Evolutionary conservation across 2,888 invertebrate species (phyloP).

Genomic region (Patella depressa): DNA sequence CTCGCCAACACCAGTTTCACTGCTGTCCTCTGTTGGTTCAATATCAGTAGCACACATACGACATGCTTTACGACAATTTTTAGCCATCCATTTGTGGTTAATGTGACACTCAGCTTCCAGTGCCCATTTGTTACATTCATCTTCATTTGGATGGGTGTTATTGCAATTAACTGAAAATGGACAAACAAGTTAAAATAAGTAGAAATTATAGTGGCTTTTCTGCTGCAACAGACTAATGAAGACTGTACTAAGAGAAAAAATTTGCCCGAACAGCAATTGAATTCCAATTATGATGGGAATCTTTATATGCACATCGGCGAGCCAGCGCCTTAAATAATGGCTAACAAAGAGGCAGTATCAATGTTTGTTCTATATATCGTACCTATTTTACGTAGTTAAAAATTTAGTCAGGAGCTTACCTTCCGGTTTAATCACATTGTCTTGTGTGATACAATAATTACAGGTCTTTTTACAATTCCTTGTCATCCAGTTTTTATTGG

Average conservation of each 20-base stretch:
- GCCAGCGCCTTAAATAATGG: no score
- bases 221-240: no score
- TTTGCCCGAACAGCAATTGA: no score
- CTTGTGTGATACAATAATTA: slow-evolving; percentile 40
- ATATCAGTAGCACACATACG: slow-evolving; percentile 33
- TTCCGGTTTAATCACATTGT: slow-evolving; percentile 16
- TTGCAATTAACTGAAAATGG: slow-evolving; percentile 27
- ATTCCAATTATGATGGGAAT: no score
- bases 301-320: not conserved
- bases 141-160: slow-evolving; percentile 25
- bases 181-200: not conserved
- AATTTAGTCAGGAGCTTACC: slow-evolving; percentile 6
- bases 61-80: slow-evolving; percentile 42
- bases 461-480: slow-evolving; percentile 58
- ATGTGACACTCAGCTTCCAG: slow-evolving; percentile 36
- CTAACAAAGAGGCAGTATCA: no score
- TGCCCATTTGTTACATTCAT: slow-evolving; percentile 40
- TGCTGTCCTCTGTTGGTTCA: slow-evolving; percentile 17
- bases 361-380: no score
- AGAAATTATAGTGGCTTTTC: no score
- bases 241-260: no score
- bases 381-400: no score
- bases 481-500: slow-evolving; percentile 62
- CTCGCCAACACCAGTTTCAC: slow-evolving; percentile 33
- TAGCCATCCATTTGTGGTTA: slow-evolving; percentile 43